These are phyloP conservation scores for Pachymerium ferrugineum DNA, from an alignment of 2,888 invertebrate species.

Conservation along the genomic window DNA sequence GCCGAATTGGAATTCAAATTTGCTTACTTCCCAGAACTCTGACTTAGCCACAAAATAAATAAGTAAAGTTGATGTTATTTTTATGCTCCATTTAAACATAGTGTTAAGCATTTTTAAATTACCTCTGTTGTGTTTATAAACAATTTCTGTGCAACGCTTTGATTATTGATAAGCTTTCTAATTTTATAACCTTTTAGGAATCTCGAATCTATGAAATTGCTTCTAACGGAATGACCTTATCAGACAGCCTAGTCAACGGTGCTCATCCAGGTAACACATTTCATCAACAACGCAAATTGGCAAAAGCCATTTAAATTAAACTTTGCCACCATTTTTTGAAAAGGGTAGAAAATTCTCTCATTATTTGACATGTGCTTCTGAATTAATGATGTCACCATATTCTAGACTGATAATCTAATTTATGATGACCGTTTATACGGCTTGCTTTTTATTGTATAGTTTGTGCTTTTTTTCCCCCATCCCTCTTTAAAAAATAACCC, in stretches of 20 bases:
- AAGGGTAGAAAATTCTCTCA: too few species aligned
- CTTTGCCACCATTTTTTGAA: too few species aligned
- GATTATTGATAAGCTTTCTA: neutral
- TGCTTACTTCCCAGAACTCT: too few species aligned
- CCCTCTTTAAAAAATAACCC: too few species aligned
- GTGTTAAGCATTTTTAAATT: too few species aligned
- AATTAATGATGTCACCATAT: neutral
- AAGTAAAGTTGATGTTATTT: too few species aligned
- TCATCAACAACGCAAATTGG: neutral
- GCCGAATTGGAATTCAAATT: too few species aligned
- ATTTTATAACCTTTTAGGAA: slow-evolving; percentile 47
- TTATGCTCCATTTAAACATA: too few species aligned
- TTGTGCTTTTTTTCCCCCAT: neutral
- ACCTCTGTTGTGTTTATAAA: too few species aligned
- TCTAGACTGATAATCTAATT: neutral
- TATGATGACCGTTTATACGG: neutral
- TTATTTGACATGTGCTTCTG: neutral
- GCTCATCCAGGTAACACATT: slow-evolving; percentile 34
- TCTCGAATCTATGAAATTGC: slow-evolving; percentile 88
- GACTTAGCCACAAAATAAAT: too few species aligned
- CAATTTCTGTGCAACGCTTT: neutral
- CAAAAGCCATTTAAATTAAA: neutral
- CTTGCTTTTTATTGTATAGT: neutral
- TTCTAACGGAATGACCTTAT: slow-evolving; percentile 42
- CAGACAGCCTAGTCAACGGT: slow-evolving; percentile 35